Percentiles rank a stretch among this genome's conserved stretches.
phyloP scores from a whole-genome alignment of 2,888 invertebrate species.

The Hyposoter didymator region DNA sequence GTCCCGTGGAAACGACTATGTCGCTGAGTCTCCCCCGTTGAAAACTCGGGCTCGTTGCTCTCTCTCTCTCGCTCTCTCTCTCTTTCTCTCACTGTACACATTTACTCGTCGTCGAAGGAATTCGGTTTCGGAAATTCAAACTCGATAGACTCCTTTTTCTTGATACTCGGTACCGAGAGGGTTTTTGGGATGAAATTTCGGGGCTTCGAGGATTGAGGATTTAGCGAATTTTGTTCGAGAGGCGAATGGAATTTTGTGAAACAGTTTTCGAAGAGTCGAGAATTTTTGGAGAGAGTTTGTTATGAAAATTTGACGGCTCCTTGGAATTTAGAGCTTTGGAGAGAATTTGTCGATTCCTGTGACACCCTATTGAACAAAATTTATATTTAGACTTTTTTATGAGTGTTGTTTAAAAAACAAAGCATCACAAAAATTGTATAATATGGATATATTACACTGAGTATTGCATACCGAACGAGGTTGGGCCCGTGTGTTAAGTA shows the following conservation, averaged over 20 bases:
- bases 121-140: not conserved
- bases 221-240: not conserved
- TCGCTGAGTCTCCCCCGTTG: not conserved
- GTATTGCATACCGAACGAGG: no score
- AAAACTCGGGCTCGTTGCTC: not conserved
- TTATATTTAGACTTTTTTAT: not conserved
- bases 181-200: not conserved
- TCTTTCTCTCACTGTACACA: not conserved
- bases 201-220: not conserved
- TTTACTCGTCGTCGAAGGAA: not conserved
- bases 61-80: not conserved
- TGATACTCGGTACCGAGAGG: not conserved
- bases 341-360: no score
- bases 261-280: no score
- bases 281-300: no score
- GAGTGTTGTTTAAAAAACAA: not conserved
- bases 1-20: not conserved
- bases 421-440: not conserved
- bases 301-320: no score
- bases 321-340: no score
- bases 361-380: no score
- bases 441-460: not conserved
- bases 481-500: not conserved
- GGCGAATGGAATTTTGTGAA: not conserved
- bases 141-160: not conserved